These are phyloP conservation scores for Lycophotia porphyrea DNA, from an alignment of 2,888 invertebrate species.

Conservation along the genomic window DNA sequence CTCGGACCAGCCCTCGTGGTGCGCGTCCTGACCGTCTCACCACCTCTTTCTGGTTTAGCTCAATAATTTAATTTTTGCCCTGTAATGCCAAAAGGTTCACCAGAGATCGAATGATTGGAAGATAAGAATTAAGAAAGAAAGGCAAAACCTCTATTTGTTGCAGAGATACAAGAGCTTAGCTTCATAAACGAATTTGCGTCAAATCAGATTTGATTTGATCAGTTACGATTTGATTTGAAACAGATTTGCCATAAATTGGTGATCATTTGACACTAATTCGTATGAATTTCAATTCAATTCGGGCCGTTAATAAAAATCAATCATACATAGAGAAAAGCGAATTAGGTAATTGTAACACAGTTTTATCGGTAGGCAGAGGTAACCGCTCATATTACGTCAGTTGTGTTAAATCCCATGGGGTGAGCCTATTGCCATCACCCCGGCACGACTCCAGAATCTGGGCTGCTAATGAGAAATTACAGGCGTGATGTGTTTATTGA, in stretches of 20 bases:
- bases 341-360: too few relatives aligned
- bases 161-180: background rate
- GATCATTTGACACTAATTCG: background rate
- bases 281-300: background rate
- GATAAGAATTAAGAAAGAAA: background rate
- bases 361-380: too few relatives aligned
- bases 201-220: constrained; percentile 12
- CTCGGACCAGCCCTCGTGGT: too few relatives aligned
- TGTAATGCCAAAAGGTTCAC: background rate
- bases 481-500: too few relatives aligned
- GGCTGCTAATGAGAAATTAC: too few relatives aligned
- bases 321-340: background rate
- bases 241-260: background rate
- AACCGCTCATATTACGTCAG: too few relatives aligned
- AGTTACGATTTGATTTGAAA: constrained; percentile 10
- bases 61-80: background rate
- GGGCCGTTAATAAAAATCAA: background rate
- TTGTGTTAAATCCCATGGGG: too few relatives aligned
- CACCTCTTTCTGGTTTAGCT: too few relatives aligned
- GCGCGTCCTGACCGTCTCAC: too few relatives aligned
- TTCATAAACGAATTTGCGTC: background rate
- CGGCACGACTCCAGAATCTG: too few relatives aligned
- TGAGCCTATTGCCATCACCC: too few relatives aligned
- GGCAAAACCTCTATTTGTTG: background rate
- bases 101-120: background rate